phyloP scores from a whole-genome alignment of 2,888 invertebrate genomes.

The Subacronicta megacephala region DNA sequence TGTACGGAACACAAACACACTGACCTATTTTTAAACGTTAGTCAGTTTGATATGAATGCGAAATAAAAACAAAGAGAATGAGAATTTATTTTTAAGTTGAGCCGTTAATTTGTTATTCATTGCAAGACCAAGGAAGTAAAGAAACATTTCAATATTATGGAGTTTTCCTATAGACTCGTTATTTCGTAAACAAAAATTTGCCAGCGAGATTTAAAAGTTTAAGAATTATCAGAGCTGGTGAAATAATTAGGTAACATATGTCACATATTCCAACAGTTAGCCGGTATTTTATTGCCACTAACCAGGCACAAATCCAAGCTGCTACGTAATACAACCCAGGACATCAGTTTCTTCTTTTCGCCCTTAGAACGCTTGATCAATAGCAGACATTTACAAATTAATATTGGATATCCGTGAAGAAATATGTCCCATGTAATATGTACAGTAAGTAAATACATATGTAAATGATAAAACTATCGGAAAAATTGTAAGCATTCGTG shows the following conservation, averaged over 20 bases:
- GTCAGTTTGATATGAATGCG: constrained; percentile 17
- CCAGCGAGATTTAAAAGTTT: constrained; percentile 39
- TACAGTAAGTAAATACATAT: no score
- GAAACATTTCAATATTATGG: constrained; percentile 15
- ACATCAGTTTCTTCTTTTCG: no score
- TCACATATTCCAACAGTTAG: no score
- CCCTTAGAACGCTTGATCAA: no score
- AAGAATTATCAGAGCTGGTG: constrained; percentile 18
- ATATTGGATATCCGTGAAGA: no score
- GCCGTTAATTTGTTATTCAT: neutral
- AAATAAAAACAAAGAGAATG: constrained; percentile 13
- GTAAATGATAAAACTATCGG: no score
- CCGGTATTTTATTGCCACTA: no score
- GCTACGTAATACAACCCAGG: no score
- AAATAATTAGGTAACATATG: constrained; percentile 14
- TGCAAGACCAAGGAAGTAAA: constrained; percentile 5
- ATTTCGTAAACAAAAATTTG: constrained; percentile 48
- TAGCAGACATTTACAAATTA: no score
- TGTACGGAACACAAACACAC: constrained; percentile 18
- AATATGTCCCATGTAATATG: no score
- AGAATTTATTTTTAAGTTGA: constrained; percentile 10
- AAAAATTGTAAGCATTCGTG: neutral
- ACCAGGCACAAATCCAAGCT: no score
- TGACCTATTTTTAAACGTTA: constrained; percentile 24
- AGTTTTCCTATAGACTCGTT: constrained; percentile 20